These are phyloP conservation scores for Eupleurogrammus muticus DNA, from an alignment of 2,797 vertebrate species.

Conservation along the genomic window DNA sequence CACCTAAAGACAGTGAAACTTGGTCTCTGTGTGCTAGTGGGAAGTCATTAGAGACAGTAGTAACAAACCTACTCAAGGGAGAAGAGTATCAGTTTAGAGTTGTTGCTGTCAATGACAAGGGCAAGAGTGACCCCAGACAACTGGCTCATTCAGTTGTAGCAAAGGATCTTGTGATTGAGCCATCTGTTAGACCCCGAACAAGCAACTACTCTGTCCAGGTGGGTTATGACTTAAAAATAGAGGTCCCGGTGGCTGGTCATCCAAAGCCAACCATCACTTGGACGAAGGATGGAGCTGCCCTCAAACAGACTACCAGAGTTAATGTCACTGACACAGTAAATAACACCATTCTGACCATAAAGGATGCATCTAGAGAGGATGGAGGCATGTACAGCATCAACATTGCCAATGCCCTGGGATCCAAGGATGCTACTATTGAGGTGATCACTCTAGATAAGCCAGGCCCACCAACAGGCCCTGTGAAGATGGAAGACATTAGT, in stretches of 20 bases:
- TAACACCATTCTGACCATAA: constrained; percentile 89
- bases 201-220: constrained; percentile 94
- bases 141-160: constrained; percentile 91
- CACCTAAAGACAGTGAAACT: constrained; percentile 91
- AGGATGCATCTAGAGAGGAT: constrained; percentile 94
- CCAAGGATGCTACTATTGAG: constrained; percentile 92
- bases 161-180: constrained; percentile 95
- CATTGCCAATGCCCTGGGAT: constrained; percentile 89
- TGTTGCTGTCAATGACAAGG: constrained; percentile 96
- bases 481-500: constrained; percentile 95
- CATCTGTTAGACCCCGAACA: constrained; percentile 89
- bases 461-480: constrained; percentile 93
- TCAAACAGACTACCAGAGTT: constrained; percentile 97
- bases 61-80: constrained; percentile 92
- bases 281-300: constrained; percentile 91
- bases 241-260: constrained; percentile 94
- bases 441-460: constrained; percentile 97
- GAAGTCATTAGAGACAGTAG: constrained; percentile 90
- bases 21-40: constrained; percentile 94
- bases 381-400: constrained; percentile 92
- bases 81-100: constrained; percentile 97
- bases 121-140: constrained; percentile 95
- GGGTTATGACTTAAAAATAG: constrained; percentile 96
- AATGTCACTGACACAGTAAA: constrained; percentile 89
- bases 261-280: constrained; percentile 94